phyloP scores from a whole-genome alignment of 2,113 vertebrate species.

The Proteles cristata region DNA sequence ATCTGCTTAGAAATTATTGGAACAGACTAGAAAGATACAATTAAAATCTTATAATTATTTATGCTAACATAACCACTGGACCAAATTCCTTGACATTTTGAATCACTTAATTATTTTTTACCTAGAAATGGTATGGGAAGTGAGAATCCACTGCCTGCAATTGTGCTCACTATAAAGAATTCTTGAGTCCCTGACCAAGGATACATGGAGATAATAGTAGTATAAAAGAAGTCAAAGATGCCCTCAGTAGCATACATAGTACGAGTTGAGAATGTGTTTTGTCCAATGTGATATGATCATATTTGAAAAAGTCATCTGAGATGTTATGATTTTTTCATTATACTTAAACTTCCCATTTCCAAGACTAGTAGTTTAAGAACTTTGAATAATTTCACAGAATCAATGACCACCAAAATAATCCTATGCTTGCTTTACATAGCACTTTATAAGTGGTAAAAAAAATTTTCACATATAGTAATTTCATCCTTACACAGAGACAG shows the following conservation, averaged over 20 bases:
- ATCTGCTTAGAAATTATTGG: conserved; percentile 33
- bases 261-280: not conserved
- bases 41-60: conserved; percentile 57
- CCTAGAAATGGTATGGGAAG: conserved; percentile 22
- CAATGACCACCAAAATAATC: conserved; percentile 38
- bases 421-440: not conserved
- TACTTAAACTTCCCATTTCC: conserved; percentile 27
- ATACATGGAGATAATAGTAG: conserved; percentile 74
- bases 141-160: not conserved
- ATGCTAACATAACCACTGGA: conserved; percentile 45
- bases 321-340: not conserved
- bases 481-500: not conserved
- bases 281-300: not conserved
- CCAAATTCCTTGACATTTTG: conserved; percentile 55
- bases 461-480: not conserved
- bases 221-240: conserved; percentile 75
- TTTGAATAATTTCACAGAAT: conserved; percentile 26
- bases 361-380: conserved; percentile 21
- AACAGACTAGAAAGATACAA: not conserved
- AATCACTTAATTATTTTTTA: conserved; percentile 59
- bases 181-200: conserved; percentile 76
- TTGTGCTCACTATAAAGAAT: conserved; percentile 56
- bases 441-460: not conserved
- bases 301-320: not conserved
- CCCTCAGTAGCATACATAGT: not conserved